Conservation (phyloP, 2,113 vertebrate species). For the Bolborhynchus lineola region DNA sequence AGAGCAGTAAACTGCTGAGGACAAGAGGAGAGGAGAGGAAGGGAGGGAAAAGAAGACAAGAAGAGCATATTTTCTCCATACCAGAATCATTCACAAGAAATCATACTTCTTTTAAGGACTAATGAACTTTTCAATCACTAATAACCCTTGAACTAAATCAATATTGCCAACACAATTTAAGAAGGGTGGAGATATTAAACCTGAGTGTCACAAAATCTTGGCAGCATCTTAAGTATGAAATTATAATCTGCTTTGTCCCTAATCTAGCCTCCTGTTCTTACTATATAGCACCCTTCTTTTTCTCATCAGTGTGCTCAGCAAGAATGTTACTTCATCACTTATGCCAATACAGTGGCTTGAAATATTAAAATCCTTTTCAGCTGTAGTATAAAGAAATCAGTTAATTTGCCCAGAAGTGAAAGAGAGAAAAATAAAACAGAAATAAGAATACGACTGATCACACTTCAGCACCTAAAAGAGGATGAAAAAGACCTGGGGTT, state of each 20-base stretch:
- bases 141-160: background rate
- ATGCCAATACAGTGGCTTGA: background rate
- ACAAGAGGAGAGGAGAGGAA: background rate
- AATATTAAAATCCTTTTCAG: background rate
- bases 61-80: background rate
- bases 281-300: background rate
- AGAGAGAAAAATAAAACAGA: background rate
- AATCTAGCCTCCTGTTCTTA: background rate
- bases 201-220: background rate
- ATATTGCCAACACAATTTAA: background rate
- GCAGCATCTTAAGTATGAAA: background rate
- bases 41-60: background rate
- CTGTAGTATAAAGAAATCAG: background rate
- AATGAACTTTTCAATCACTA: background rate
- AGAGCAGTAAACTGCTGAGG: background rate
- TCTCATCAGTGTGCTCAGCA: background rate
- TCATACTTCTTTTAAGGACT: background rate
- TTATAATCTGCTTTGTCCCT: background rate
- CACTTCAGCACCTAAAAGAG: background rate
- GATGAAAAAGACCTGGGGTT: background rate
- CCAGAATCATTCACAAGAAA: background rate
- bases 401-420: background rate
- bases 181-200: background rate
- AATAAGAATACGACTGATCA: background rate
- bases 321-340: background rate